Evolutionary conservation across 2,888 invertebrate genomes (phyloP), one percentile per base, ranked within the genome.

Genomic region (Platypus cylindrus): DNA sequence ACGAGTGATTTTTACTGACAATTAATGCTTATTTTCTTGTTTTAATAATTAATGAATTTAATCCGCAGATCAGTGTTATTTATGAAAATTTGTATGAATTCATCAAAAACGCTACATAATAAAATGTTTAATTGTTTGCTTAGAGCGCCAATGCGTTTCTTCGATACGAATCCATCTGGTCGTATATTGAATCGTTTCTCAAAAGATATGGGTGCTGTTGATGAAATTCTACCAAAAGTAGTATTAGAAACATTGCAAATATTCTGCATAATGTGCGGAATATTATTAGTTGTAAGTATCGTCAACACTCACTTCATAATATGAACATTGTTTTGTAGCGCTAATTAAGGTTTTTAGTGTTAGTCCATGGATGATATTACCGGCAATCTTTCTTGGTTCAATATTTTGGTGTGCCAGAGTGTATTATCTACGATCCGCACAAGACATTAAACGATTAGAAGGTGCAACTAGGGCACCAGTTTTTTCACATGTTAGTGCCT

Each of bases 401-500:
- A 50, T 77, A 17, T 83, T 83, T 63, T 70, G 72, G 48, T 52
- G 68, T 40, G 69, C 78, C 53, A 66, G 82, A 13, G 51, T 65
- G 12, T 61, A 82, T 41, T 86, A 83, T 55, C 65, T 85, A 42
- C 61, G 64, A 30, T 78, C 78, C 2, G 80, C 83, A 1, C 73
- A 82, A 50, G 75, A 76, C 49, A 65, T 86, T 34, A 86, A 77
- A 63, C 67, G 76, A 61, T 62, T 68, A 5, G 70, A 70, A 52
- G 69, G 68, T 37, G 56, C 59, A 22, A 65, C 68, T 66, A 40
- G 41, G 41, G 89, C 90, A 61, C 93, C 94, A 0, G 83, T 94
- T 0, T 91, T 90, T 58, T 84, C 89, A 0, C 89, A 93, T 56
- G 73, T 93, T 45, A 79, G 82, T n/a, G 80, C 89, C 1, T 78